Evolutionary conservation across 2,113 vertebrate genomes (phyloP).

Genomic region (Arizona elegans): DNA sequence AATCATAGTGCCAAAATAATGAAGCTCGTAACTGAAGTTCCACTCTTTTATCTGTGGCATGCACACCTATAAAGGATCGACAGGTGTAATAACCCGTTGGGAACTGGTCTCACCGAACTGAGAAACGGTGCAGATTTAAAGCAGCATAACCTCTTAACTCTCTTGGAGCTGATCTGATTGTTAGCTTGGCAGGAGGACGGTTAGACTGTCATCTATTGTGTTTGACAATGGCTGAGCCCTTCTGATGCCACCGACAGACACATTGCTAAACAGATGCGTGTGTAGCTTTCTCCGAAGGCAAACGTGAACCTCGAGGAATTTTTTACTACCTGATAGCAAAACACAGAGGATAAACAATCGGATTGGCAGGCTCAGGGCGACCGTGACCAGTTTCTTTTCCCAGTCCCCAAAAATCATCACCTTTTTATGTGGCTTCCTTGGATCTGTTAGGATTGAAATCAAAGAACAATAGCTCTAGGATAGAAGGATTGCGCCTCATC

Average conservation of each 20-base stretch:
- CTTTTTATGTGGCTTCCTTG: background rate
- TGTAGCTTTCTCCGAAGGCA: background rate
- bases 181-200: background rate
- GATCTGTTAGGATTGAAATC: background rate
- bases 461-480: background rate
- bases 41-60: background rate
- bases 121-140: background rate
- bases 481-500: background rate
- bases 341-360: background rate
- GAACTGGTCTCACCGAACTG: background rate
- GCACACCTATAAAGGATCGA: background rate
- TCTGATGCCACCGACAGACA: background rate
- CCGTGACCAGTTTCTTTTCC: background rate
- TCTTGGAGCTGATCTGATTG: background rate
- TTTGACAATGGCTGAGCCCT: background rate
- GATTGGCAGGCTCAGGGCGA: background rate
- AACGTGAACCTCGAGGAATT: background rate
- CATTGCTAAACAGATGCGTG: background rate
- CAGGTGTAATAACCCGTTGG: background rate
- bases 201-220: background rate
- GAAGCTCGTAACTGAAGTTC: too few relatives aligned
- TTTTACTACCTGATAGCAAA: background rate
- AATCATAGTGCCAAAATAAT: too few relatives aligned
- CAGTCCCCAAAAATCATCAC: background rate
- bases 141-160: background rate